phyloP scores from a whole-genome alignment of 2,113 vertebrate species.

The Miniopterus natalensis region DNA sequence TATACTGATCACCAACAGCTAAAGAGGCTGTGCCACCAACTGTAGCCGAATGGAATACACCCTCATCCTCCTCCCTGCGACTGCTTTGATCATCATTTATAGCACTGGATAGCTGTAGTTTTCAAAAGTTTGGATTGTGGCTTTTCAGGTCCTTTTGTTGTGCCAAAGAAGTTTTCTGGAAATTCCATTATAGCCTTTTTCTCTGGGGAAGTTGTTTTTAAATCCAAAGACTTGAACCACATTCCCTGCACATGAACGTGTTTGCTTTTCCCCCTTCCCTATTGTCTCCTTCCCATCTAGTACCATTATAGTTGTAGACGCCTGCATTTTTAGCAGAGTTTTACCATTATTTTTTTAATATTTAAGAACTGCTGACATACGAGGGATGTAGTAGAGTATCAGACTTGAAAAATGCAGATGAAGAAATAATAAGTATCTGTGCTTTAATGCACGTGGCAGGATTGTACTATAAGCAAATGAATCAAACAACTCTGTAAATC shows the following conservation, averaged over 20 bases:
- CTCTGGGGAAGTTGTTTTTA: slow-evolving; percentile 78
- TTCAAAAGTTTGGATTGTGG: slow-evolving; percentile 76
- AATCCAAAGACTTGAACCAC: slow-evolving; percentile 87
- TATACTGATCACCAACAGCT: slow-evolving; percentile 78
- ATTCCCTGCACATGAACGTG: slow-evolving; percentile 77
- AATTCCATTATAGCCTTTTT: slow-evolving; percentile 78
- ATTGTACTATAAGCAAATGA: slow-evolving; percentile 92
- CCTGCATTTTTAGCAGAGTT: slow-evolving; percentile 83
- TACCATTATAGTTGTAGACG: slow-evolving; percentile 77
- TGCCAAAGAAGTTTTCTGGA: slow-evolving; percentile 69
- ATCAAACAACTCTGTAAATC: slow-evolving; percentile 89
- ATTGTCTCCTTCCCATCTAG: slow-evolving; percentile 55
- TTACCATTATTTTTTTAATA: slow-evolving; percentile 75
- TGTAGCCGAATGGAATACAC: slow-evolving; percentile 65
- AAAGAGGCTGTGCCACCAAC: slow-evolving; percentile 44
- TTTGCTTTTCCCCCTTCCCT: slow-evolving; percentile 61
- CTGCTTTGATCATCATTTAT: slow-evolving; percentile 72
- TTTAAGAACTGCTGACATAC: slow-evolving; percentile 78
- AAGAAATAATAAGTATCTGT: slow-evolving; percentile 84
- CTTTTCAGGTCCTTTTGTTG: slow-evolving; percentile 81
- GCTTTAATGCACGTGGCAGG: slow-evolving; percentile 89
- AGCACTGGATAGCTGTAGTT: slow-evolving; percentile 74
- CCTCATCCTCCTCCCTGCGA: slow-evolving; percentile 51
- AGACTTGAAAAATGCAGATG: slow-evolving; percentile 85
- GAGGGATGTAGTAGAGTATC: slow-evolving; percentile 78